Conservation (phyloP, 2,888 invertebrate species). For the Drosophila robusta region DNA sequence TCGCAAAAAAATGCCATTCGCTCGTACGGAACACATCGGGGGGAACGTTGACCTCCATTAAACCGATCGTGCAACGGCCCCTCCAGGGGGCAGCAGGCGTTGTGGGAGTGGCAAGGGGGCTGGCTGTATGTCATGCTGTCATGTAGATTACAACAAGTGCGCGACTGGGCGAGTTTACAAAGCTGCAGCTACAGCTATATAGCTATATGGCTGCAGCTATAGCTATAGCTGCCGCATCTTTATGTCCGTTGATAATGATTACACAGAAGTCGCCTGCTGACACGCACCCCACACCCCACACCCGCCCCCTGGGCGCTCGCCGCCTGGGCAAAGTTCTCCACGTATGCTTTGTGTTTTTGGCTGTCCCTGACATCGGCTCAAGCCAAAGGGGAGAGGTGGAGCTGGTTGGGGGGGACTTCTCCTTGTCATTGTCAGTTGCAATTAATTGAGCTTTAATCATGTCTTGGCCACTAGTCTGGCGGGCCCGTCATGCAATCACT, state of each 20-base stretch:
- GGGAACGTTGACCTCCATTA: conserved; percentile 62
- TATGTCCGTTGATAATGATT: conserved; percentile 30
- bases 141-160: conserved; percentile 47
- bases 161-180: conserved; percentile 21
- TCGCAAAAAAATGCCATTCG: conserved; percentile 34
- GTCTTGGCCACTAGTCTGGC: conserved; percentile 57
- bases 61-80: conserved; percentile 50
- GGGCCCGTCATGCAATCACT: conserved; percentile 44
- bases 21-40: conserved; percentile 12
- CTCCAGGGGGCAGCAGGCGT: conserved; percentile 5
- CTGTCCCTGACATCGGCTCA: conserved; percentile 58
- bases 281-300: neutral
- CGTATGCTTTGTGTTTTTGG: conserved; percentile 23
- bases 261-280: conserved; percentile 2
- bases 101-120: conserved; percentile 23
- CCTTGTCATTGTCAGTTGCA: conserved; percentile 62
- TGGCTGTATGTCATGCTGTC: conserved; percentile 24
- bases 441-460: conserved; percentile 74
- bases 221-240: neutral
- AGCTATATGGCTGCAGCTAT: conserved; percentile 5
- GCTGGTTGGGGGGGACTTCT: conserved; percentile 17
- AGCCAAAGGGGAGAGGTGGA: neutral
- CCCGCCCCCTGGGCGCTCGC: neutral
- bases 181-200: conserved; percentile 6
- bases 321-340: neutral